A percentile compares a stretch with the other conserved stretches of the same genome.
Evolutionary conservation across 2,113 vertebrate species (phyloP).

Genomic region (Chloebia gouldiae): DNA sequence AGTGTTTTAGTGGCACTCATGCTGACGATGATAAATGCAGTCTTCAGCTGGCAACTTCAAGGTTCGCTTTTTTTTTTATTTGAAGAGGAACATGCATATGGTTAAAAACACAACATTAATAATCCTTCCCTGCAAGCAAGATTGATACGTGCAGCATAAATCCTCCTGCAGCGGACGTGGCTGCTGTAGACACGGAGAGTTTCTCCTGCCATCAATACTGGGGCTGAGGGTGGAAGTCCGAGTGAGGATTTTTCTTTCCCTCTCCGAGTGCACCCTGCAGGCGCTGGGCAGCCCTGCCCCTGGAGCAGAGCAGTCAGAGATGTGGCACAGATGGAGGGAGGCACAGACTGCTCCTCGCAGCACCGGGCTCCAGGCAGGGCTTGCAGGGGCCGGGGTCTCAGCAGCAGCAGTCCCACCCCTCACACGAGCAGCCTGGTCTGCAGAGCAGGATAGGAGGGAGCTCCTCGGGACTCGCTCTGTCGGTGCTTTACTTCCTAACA

Average conservation of each 20-base stretch:
- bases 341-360: background rate
- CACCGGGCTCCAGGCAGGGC: background rate
- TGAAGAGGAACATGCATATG: background rate
- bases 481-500: background rate
- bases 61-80: background rate
- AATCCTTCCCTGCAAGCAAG: background rate
- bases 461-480: background rate
- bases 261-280: background rate
- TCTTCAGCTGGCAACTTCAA: constrained; percentile 62
- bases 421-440: rapidly evolving
- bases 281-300: background rate
- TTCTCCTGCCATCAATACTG: background rate
- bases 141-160: background rate
- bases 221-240: background rate
- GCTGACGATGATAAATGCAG: constrained; percentile 68
- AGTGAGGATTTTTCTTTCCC: background rate
- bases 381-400: background rate
- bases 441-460: background rate
- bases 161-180: background rate
- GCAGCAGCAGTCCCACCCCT: background rate
- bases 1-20: constrained; percentile 18
- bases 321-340: background rate
- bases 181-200: rapidly evolving
- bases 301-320: background rate
- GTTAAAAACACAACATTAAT: constrained; percentile 13